A percentile compares a stretch with the other conserved stretches of the same genome.
These are phyloP conservation scores for Acrocera orbiculus DNA, from an alignment of 2,888 invertebrate genomes.

Conservation along the genomic window DNA sequence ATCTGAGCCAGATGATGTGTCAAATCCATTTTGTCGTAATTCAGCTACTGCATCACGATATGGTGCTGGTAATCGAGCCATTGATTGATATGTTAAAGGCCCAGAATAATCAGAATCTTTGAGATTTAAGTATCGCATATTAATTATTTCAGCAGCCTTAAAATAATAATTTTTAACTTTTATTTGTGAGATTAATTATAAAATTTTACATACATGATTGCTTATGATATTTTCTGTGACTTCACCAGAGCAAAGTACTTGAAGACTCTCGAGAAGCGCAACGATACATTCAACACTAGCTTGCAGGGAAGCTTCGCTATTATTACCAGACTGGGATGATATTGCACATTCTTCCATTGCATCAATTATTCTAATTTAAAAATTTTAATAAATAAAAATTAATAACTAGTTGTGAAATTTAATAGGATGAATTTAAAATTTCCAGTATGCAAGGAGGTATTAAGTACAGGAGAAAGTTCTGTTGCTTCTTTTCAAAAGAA, in stretches of 20 bases:
- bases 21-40: conserved; percentile 45
- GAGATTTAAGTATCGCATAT: conserved; percentile 45
- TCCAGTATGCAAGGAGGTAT: too few species aligned
- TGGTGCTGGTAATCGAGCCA: conserved; percentile 65
- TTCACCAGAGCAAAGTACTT: conserved; percentile 63
- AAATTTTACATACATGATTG: conserved; percentile 20
- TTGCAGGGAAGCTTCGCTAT: conserved; percentile 55
- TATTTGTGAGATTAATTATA: conserved; percentile 3
- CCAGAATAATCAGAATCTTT: conserved; percentile 68
- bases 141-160: conserved; percentile 39
- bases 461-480: too few species aligned
- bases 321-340: conserved; percentile 42
- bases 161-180: conserved; percentile 1
- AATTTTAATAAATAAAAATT: background rate
- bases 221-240: conserved; percentile 39
- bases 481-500: too few species aligned
- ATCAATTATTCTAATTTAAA: conserved; percentile 57
- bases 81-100: conserved; percentile 68
- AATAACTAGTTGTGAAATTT: too few species aligned
- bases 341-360: conserved; percentile 85
- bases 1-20: conserved; percentile 37
- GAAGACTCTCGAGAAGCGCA: conserved; percentile 63
- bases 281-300: conserved; percentile 71
- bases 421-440: too few species aligned
- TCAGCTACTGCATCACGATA: conserved; percentile 58